Base-by-base conservation (phyloP, 2,888 invertebrate genomes). In the Zaprionus obscuricornis region DNA sequence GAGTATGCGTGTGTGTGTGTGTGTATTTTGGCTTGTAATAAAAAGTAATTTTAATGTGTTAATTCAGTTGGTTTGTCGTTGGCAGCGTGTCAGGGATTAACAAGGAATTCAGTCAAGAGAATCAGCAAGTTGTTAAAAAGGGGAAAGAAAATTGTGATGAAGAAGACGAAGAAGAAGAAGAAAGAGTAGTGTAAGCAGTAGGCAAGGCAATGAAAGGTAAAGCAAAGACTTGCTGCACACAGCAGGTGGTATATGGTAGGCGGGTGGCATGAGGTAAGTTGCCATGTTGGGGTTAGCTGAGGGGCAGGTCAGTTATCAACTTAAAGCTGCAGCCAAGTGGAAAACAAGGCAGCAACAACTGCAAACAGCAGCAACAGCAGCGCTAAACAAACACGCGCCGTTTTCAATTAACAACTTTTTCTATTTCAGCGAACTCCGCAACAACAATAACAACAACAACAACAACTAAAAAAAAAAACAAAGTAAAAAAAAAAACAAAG, bases 31-130 rank as follows among this genome's bases (percentile, higher is more conserved):
- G 34, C 56, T 62, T 75, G 77, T 65, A 70, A 65, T 81, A 81
- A 81, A 75, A 77, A 73, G 73, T 77, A 81, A 81, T 84, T 81
- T 81, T 81, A 84, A 81, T 81, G 84, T 84, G 81, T 81, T 81
- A 77, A 81, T 81, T 77, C 75, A 67, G 75, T 74, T 63, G 72
- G 74, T 52, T 59, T 75, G 75, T 66, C 74, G 72, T 45, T 65
- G 55, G 60, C 60, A 52, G 69, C 65, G 50, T 68, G 72, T 72
- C 62, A 50, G 42, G 46, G 42, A 66, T 72, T 69, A 72, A 56
- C 55, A 33, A 66, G 34, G 36, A 18, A 46, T 56, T 43, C 51
- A 54, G 55, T 20, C 18, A 47, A 42, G 31, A 29, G 51, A 17
- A 10, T 46, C 8, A 31, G 39, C n/a, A 64, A 16, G 22, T 18